A percentile compares a stretch with the other conserved stretches of the same genome.
phyloP scores from a whole-genome alignment of 2,888 invertebrate species.

The Hartigia nigra region DNA sequence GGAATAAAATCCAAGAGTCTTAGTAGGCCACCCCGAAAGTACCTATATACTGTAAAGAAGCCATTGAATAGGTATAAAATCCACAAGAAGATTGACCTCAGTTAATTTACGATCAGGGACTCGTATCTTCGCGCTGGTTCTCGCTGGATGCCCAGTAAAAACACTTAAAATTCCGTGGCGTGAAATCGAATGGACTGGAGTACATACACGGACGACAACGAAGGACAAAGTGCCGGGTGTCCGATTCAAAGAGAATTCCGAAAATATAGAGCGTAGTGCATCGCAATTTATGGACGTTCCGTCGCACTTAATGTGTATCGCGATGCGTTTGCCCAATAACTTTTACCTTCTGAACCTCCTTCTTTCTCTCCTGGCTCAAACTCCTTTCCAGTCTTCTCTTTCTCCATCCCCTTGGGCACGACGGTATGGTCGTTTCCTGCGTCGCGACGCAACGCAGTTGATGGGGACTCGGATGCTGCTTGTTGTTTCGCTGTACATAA shows the following conservation, averaged over 20 bases:
- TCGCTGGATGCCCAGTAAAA: background rate
- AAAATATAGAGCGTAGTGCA: background rate
- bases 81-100: background rate
- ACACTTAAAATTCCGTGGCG: background rate
- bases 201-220: background rate
- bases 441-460: background rate
- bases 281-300: background rate
- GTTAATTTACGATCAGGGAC: background rate
- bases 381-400: background rate
- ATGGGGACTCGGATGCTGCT: background rate
- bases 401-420: background rate
- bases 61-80: background rate
- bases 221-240: background rate
- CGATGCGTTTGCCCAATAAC: background rate
- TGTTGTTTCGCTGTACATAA: background rate
- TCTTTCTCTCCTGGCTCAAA: background rate
- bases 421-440: background rate
- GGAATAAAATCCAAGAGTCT: background rate
- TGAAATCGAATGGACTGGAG: background rate
- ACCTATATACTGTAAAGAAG: background rate
- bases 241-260: background rate
- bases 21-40: background rate
- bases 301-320: background rate
- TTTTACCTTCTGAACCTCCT: background rate
- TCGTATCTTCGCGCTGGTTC: background rate